These are phyloP conservation scores for Megalops atlanticus DNA, from an alignment of 2,113 vertebrate genomes.

Conservation along the genomic window DNA sequence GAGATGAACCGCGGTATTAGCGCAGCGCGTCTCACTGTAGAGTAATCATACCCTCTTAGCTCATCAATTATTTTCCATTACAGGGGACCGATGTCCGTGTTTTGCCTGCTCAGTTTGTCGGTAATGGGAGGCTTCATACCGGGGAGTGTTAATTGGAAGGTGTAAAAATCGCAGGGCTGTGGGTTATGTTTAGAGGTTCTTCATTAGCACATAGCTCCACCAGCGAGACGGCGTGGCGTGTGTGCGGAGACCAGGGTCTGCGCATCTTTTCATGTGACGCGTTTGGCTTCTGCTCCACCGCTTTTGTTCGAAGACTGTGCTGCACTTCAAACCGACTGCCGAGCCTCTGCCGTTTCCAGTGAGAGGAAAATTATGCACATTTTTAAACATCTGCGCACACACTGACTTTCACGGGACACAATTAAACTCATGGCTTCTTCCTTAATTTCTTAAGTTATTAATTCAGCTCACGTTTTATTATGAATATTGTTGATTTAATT, in stretches of 20 bases:
- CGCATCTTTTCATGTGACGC: not conserved
- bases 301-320: constrained; percentile 23
- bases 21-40: constrained; percentile 70
- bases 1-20: constrained; percentile 75
- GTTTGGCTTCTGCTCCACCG: not conserved
- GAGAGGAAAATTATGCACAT: constrained; percentile 33
- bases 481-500: not conserved
- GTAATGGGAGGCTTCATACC: constrained; percentile 74
- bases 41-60: constrained; percentile 82
- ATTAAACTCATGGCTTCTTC: not conserved
- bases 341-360: constrained; percentile 23
- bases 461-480: constrained; percentile 7
- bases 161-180: constrained; percentile 72
- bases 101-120: constrained; percentile 76
- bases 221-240: constrained; percentile 26
- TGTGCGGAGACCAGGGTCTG: not conserved
- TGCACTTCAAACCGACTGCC: constrained; percentile 17
- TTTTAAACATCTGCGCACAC: constrained; percentile 23
- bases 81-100: constrained; percentile 72
- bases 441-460: not conserved
- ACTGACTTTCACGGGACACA: constrained; percentile 17
- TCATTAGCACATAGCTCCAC: constrained; percentile 73
- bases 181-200: constrained; percentile 75
- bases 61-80: constrained; percentile 85
- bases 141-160: constrained; percentile 82